These are phyloP conservation scores for Drosophila leontia DNA, from an alignment of 1,140 invertebrate species.

Conservation along the genomic window DNA sequence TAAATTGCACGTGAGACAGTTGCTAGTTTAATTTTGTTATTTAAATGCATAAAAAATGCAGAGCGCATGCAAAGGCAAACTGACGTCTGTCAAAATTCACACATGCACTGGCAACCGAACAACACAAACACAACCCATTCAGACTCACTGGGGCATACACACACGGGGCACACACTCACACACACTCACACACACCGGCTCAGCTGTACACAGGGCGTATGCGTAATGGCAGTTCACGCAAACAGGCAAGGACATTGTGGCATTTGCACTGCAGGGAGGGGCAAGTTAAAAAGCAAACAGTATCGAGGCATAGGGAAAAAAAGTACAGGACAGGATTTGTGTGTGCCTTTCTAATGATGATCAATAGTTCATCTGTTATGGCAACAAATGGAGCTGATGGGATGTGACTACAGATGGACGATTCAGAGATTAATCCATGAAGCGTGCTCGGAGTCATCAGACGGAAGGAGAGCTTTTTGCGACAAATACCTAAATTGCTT, in stretches of 20 bases:
- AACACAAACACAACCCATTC: conserved; percentile 41
- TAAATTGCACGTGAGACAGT: conserved; percentile 52
- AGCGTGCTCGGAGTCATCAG: conserved; percentile 4
- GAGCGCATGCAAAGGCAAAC: conserved; percentile 37
- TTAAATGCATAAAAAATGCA: conserved; percentile 81
- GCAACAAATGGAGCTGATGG: conserved; percentile 31
- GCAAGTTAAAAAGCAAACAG: conserved; percentile 37
- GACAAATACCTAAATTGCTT: conserved; percentile 20
- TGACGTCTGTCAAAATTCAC: conserved; percentile 56
- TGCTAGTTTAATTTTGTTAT: conserved; percentile 74
- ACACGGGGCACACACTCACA: conserved; percentile 16
- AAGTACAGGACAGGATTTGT: neutral
- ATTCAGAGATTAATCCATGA: conserved; percentile 21
- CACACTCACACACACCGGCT: neutral
- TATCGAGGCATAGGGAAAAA: conserved; percentile 14
- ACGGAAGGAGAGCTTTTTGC: neutral
- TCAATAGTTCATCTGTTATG: conserved; percentile 49
- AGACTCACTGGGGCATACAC: conserved; percentile 47
- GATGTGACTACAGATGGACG: conserved; percentile 9
- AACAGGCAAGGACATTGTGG: conserved; percentile 23
- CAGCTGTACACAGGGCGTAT: conserved; percentile 59
- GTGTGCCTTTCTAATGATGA: conserved; percentile 41
- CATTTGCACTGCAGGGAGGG: conserved; percentile 23
- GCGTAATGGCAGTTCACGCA: conserved; percentile 49
- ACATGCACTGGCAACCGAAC: conserved; percentile 23